Evolutionary conservation across 2,888 invertebrate genomes (phyloP).

Genomic region (Eubasilissa splendida): DNA sequence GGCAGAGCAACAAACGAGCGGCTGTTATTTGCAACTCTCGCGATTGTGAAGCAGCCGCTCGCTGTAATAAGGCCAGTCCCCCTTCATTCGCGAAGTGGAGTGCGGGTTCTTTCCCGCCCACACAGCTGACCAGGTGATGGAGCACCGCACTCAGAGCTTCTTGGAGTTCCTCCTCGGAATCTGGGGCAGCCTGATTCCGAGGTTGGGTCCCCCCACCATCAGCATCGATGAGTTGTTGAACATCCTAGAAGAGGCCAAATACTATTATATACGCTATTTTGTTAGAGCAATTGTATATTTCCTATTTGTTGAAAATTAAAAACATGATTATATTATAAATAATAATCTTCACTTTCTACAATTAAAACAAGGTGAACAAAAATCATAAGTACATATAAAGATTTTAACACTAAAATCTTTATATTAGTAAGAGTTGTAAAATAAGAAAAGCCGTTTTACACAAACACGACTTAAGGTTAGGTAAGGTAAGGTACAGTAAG

Average conservation of each 20-base stretch:
- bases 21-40: constrained; percentile 46
- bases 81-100: constrained; percentile 50
- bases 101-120: constrained; percentile 29
- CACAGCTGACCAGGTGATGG: constrained; percentile 27
- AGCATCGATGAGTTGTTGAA: constrained; percentile 40
- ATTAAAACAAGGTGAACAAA: no score
- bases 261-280: no score
- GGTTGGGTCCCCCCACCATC: constrained; percentile 12
- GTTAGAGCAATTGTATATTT: no score
- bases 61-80: constrained; percentile 46
- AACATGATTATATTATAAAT: no score
- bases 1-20: constrained; percentile 48
- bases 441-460: no score
- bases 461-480: no score
- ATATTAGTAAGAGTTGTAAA: no score
- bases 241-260: constrained; percentile 22
- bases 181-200: constrained; percentile 8
- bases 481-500: no score
- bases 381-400: no score
- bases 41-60: constrained; percentile 45
- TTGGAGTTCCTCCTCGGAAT: constrained; percentile 36
- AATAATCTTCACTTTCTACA: no score
- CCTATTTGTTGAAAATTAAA: no score
- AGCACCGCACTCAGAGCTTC: constrained; percentile 34
- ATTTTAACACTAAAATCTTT: no score